Evolutionary conservation across 2,797 vertebrate species (phyloP).

Genomic region (Ctenopoma kingsleyae): DNA sequence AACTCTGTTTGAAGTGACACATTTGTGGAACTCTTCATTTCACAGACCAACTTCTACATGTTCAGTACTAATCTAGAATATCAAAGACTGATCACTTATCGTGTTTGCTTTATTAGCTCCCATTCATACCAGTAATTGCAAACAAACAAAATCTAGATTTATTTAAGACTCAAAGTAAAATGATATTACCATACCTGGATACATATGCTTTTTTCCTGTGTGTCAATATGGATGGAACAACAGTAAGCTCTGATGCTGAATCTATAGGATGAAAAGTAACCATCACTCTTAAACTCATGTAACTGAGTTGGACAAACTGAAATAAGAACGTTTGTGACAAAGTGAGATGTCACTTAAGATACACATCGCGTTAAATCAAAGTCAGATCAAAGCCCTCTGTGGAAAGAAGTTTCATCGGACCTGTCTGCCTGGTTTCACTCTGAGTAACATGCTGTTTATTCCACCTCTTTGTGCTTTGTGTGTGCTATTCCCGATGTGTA

Average conservation of each 20-base stretch:
- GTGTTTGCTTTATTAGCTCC: conserved; percentile 22
- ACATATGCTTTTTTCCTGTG: conserved; percentile 17
- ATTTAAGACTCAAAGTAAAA: conserved; percentile 1
- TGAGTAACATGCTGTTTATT: conserved; percentile 78
- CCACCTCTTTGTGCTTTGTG: conserved; percentile 70
- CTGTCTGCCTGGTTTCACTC: conserved; percentile 80
- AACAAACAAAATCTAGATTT: conserved; percentile 1
- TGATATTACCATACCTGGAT: background rate
- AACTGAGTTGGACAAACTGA: conserved; percentile 22
- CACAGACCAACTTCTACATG: background rate
- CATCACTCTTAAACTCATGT: conserved; percentile 38
- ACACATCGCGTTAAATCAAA: conserved; percentile 68
- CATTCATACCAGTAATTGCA: conserved; percentile 1
- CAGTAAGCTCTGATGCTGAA: conserved; percentile 3
- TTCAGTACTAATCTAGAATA: conserved; percentile 1
- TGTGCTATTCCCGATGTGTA: conserved; percentile 54
- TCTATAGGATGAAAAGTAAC: conserved; percentile 22
- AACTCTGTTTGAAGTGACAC: background rate
- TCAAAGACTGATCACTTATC: background rate
- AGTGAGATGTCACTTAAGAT: conserved; percentile 71
- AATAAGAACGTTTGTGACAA: conserved; percentile 46
- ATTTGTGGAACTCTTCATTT: conserved; percentile 28
- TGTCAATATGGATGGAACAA: conserved; percentile 15
- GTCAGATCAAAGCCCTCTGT: conserved; percentile 75
- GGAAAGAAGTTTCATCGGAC: conserved; percentile 72